Evolutionary conservation across 1,140 invertebrate genomes (phyloP).

Genomic region (Drosophila albomicans): DNA sequence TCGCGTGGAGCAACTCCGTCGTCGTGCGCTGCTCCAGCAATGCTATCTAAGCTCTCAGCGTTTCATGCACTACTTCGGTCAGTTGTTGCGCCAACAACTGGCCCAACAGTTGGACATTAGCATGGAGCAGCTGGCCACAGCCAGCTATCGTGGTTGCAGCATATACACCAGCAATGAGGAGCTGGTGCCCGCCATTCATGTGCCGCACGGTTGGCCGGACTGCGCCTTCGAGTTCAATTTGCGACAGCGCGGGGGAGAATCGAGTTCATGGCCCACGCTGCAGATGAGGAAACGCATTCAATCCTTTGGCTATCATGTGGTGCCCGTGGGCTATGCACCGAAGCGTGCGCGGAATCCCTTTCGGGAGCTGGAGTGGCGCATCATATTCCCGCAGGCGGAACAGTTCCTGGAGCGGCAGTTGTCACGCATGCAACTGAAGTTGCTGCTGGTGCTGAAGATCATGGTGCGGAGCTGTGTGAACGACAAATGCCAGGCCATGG

Average conservation of each 20-base stretch:
- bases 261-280: slow-evolving; percentile 88
- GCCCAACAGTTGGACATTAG: slow-evolving; percentile 86
- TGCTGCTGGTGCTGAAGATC: slow-evolving; percentile 88
- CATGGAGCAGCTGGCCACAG: slow-evolving; percentile 84
- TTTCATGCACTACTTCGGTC: slow-evolving; percentile 88
- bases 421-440: slow-evolving; percentile 88
- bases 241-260: slow-evolving; percentile 86
- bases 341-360: slow-evolving; percentile 87
- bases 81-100: slow-evolving; percentile 87
- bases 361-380: slow-evolving; percentile 90
- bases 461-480: slow-evolving; percentile 89
- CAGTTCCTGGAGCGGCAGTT: slow-evolving; percentile 89
- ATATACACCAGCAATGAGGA: slow-evolving; percentile 87
- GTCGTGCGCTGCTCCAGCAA: slow-evolving; percentile 71
- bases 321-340: slow-evolving; percentile 88
- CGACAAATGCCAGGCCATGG: slow-evolving; percentile 57
- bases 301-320: slow-evolving; percentile 88
- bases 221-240: slow-evolving; percentile 88
- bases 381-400: slow-evolving; percentile 90
- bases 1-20: slow-evolving; percentile 84
- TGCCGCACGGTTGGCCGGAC: slow-evolving; percentile 87
- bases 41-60: slow-evolving; percentile 87
- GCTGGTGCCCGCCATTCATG: slow-evolving; percentile 88
- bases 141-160: slow-evolving; percentile 86
- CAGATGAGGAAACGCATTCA: slow-evolving; percentile 88